phyloP scores from a whole-genome alignment of 2,888 invertebrate genomes.

The Pyrrhosoma nymphula region DNA sequence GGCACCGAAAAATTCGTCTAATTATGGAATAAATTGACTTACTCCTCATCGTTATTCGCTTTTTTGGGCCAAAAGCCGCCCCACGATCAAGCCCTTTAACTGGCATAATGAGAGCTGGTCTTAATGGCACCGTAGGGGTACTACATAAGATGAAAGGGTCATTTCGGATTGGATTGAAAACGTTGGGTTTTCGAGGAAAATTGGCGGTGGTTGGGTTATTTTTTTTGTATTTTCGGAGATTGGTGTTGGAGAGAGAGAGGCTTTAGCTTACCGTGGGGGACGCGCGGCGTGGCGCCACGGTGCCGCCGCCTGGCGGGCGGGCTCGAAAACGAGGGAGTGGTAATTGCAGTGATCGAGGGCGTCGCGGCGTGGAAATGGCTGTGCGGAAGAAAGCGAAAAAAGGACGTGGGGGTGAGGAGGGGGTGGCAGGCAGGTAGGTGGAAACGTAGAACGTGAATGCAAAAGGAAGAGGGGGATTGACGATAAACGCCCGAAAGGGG shows the following conservation, averaged over 20 bases:
- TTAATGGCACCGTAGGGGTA: slow-evolving; percentile 11
- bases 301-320: neutral
- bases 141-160: slow-evolving; percentile 57
- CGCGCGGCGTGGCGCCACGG: slow-evolving; percentile 31
- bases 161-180: slow-evolving; percentile 56
- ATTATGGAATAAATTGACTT: slow-evolving; percentile 27
- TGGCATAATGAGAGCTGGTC: neutral
- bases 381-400: neutral
- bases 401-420: neutral
- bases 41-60: neutral
- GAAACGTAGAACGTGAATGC: neutral
- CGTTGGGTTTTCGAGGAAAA: slow-evolving; percentile 45
- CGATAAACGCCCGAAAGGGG: neutral
- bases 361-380: neutral
- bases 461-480: neutral
- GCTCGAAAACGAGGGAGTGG: slow-evolving; percentile 44
- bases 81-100: neutral
- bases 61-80: neutral
- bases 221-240: slow-evolving; percentile 20
- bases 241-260: neutral
- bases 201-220: slow-evolving; percentile 17
- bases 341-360: slow-evolving; percentile 58
- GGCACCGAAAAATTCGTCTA: neutral
- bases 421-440: neutral
- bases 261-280: slow-evolving; percentile 10